Base-by-base conservation (phyloP, 2,113 vertebrate genomes). In the Aix galericulata region DNA sequence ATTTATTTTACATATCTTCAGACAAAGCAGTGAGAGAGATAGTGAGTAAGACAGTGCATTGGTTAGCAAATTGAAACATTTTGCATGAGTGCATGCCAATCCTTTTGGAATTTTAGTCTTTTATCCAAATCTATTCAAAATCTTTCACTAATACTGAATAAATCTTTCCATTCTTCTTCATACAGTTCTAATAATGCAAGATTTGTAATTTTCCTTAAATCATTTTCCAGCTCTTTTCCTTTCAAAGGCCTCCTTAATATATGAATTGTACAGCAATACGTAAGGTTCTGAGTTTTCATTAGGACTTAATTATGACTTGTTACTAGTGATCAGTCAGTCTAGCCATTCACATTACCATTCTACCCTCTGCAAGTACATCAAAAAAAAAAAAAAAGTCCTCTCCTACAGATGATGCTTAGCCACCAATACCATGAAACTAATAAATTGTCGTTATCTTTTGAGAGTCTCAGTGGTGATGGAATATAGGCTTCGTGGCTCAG, bases 21-120 rank as follows among this genome's bases (percentile, higher is more conserved):
- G 40, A 58, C 1, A 4, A 46, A 32, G 44, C 16, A 69, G 1
- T 17, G 31, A 76, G 87, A 71, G 53, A 94, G 17, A 42, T 15
- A 10, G 44, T 1, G 4, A 64, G 7, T 27, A 72, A 79, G 44
- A 69, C 0, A 0, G 22, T 60, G 21, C 9, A 34, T 17, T 59
- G 14, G 4, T 64, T 59, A 79, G 14, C 80, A 66, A 53, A 60
- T 0, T 38, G 17, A 81, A 86, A 78, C 1, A 29, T 75, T 89
- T 87, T 73, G 3, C 5, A 40, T 29, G 3, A 89, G 5, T 2
- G 0, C 32, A 55, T 52, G 25, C 48, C 21, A 12, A 68, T 42
- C 5, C 10, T 11, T 64, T 62, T 38, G n/a, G 53, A 88, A 66
- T 91, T 82, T 66, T 53, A 62, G n/a, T 17, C 25, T 60, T 82